Conservation (phyloP, 2,113 vertebrate genomes). For the Indri indri region DNA sequence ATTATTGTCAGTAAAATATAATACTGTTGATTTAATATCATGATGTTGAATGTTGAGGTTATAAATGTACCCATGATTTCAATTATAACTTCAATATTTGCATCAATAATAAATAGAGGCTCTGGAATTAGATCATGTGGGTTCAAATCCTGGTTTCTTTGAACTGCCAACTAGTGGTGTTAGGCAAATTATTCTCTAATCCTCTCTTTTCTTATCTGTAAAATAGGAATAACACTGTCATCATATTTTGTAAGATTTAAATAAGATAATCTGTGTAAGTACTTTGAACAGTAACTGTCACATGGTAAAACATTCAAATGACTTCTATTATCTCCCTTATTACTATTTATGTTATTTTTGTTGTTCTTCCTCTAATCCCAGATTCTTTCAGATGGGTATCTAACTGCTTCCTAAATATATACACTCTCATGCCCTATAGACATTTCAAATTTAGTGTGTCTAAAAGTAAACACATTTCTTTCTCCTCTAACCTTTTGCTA, state of each 20-base stretch:
- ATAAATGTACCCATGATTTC: background rate
- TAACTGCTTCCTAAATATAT: background rate
- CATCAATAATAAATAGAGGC: background rate
- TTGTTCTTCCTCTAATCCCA: background rate
- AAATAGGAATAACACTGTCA: background rate
- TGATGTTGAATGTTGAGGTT: background rate
- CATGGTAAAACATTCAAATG: background rate
- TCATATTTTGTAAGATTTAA: background rate
- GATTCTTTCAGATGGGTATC: background rate
- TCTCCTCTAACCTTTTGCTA: background rate
- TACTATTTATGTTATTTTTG: background rate
- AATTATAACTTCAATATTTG: background rate
- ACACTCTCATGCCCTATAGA: background rate
- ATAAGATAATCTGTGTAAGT: background rate
- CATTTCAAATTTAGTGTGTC: background rate
- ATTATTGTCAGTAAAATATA: slow-evolving; percentile 22
- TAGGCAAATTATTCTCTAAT: background rate
- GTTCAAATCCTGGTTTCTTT: slow-evolving; percentile 25
- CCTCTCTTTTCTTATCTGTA: background rate
- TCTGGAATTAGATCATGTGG: background rate
- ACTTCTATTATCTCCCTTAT: background rate
- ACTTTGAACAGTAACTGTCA: background rate
- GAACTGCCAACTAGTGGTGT: background rate
- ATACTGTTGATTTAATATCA: background rate
- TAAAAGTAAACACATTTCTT: background rate